A percentile compares a stretch with the other conserved stretches of the same genome.
phyloP scores from a whole-genome alignment of 2,888 invertebrate genomes.

The Pseudococcus longispinus region DNA sequence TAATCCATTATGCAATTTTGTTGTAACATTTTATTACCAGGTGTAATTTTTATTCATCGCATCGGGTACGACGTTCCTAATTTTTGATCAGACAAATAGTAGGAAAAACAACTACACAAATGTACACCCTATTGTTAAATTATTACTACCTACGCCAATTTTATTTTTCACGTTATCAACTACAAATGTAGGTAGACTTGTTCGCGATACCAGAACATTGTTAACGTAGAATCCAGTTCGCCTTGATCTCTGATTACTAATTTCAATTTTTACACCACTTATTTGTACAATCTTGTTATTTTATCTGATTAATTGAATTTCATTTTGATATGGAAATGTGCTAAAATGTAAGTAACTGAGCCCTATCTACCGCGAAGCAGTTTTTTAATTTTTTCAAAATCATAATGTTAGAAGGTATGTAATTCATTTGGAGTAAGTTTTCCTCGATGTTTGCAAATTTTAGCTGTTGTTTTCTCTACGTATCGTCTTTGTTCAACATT shows the following conservation, averaged over 20 bases:
- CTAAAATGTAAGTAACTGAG: neutral
- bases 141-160: neutral
- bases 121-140: neutral
- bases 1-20: neutral
- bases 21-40: neutral
- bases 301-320: neutral
- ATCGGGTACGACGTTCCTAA: neutral
- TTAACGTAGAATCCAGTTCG: constrained; percentile 16
- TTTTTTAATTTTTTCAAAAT: neutral
- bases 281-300: neutral
- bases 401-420: neutral
- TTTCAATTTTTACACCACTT: neutral
- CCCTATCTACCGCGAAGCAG: no score
- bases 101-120: neutral
- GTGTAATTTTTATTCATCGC: neutral
- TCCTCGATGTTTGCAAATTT: neutral
- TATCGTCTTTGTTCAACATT: neutral
- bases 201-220: constrained; percentile 4
- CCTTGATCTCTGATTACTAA: constrained; percentile 17
- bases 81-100: neutral
- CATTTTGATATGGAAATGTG: neutral
- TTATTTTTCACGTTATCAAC: neutral
- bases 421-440: neutral
- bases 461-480: neutral
- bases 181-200: constrained; percentile 22